Evolutionary conservation across 2,113 vertebrate species (phyloP).

Genomic region (Stegostoma tigrinum): DNA sequence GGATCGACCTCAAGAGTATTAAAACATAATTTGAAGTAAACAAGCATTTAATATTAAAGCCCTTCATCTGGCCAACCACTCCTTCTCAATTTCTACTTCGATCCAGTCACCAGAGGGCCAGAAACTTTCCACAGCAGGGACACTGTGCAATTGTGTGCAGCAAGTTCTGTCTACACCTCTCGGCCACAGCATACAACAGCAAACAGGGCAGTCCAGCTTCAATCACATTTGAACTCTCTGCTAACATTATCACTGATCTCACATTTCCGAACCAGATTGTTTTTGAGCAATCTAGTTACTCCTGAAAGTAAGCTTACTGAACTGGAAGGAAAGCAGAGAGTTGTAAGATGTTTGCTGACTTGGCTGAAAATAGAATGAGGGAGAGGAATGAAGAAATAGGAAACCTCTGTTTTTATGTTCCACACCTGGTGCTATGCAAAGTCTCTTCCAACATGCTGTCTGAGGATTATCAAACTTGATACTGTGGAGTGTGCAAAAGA

Average conservation of each 20-base stretch:
- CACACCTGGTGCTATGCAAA: neutral
- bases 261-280: slow-evolving; percentile 24
- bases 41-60: neutral
- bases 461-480: neutral
- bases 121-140: neutral
- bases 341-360: slow-evolving; percentile 15
- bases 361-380: neutral
- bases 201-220: slow-evolving; percentile 78
- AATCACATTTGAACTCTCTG: slow-evolving; percentile 57
- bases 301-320: neutral
- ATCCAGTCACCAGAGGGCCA: neutral
- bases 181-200: slow-evolving; percentile 64
- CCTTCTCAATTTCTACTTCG: neutral
- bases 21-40: neutral
- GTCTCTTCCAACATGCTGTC: neutral
- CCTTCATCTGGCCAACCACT: neutral
- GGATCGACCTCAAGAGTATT: neutral
- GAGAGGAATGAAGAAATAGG: neutral
- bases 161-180: slow-evolving; percentile 42
- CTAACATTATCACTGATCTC: slow-evolving; percentile 47
- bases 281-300: neutral
- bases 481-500: too few relatives aligned
- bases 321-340: neutral
- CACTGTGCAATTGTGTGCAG: slow-evolving; percentile 34
- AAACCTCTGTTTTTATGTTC: neutral